Evolutionary conservation across 2,888 invertebrate species (phyloP), one percentile per base, ranked within the genome.

Genomic region (Phymatocera aterrima): DNA sequence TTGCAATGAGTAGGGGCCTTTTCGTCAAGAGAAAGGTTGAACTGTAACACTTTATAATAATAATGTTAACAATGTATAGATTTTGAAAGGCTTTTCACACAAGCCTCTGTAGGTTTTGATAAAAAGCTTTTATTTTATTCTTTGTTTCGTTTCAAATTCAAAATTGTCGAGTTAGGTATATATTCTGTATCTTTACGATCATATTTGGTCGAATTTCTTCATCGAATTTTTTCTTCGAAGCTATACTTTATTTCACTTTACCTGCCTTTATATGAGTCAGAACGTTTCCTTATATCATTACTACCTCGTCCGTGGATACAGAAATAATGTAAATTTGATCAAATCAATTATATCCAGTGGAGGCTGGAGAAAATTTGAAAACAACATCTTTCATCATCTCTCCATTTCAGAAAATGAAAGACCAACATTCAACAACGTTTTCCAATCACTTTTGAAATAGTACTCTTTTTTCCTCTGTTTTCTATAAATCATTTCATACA

Each of bases 171-270:
- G n/a, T n/a, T n/a, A n/a, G n/a, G n/a, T n/a, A n/a, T 46, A 43
- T 64, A 37, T 2, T 64, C 12, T 64, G 64, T 64, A 37, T 37
- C 24, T 37, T n/a, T n/a, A n/a, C n/a, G n/a, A n/a, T 18, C 3
- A 24, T 68, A 46, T 46, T 68, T 72, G 72, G 72, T 72, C 72
- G 8, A 72, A 72, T 72, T 18, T 51, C 12, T 51, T 34, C 18
- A 51, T 34, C n/a, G n/a, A n/a, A n/a, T n/a, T n/a, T n/a, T n/a
- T n/a, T n/a, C n/a, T n/a, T n/a, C n/a, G n/a, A n/a, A n/a, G n/a
- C n/a, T n/a, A n/a, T n/a, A n/a, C n/a, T 12, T 8, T 31, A 48
- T 1, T n/a, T 72, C 46, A 24, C 15, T 68, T 43, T 28, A 68
- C 5, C 46, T 68, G 28, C 28, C n/a, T 48, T 34, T 18, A 18